These are phyloP conservation scores for Hedychridium roseum DNA, from an alignment of 2,888 invertebrate genomes.

Conservation along the genomic window DNA sequence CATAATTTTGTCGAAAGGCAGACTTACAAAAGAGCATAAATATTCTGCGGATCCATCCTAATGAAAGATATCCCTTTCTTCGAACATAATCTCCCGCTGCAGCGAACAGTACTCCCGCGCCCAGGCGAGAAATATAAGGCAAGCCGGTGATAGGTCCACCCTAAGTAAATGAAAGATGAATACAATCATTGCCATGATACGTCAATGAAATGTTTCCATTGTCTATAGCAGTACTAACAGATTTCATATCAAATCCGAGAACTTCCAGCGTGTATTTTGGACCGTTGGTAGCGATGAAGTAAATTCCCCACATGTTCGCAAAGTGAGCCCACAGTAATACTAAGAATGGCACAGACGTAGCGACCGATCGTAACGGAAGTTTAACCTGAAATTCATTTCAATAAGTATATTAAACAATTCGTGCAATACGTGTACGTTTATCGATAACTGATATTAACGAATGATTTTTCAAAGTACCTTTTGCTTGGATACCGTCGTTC, in stretches of 20 bases:
- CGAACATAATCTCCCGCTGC: slow-evolving; percentile 74
- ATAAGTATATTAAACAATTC: slow-evolving; percentile 8
- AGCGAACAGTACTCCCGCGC: slow-evolving; percentile 77
- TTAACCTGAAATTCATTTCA: slow-evolving; percentile 69
- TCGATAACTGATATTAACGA: slow-evolving; percentile 10
- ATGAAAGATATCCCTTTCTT: slow-evolving; percentile 63
- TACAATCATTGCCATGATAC: not conserved
- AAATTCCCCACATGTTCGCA: slow-evolving; percentile 83
- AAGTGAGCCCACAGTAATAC: slow-evolving; percentile 75
- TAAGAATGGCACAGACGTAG: slow-evolving; percentile 74
- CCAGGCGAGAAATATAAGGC: slow-evolving; percentile 77
- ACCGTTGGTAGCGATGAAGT: slow-evolving; percentile 80
- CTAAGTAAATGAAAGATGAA: slow-evolving; percentile 52
- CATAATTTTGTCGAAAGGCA: not conserved
- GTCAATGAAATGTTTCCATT: not conserved
- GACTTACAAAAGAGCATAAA: slow-evolving; percentile 60
- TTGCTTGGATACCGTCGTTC: slow-evolving; percentile 52
- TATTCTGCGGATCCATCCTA: slow-evolving; percentile 55
- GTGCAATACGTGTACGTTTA: too few relatives aligned
- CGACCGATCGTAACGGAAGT: slow-evolving; percentile 73
- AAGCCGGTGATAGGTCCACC: slow-evolving; percentile 78
- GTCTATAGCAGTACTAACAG: slow-evolving; percentile 35
- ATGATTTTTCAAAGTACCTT: slow-evolving; percentile 34
- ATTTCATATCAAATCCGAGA: slow-evolving; percentile 75
- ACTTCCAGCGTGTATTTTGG: slow-evolving; percentile 80